These are phyloP conservation scores for Salmo trutta DNA, from an alignment of 2,797 vertebrate genomes.

Conservation along the genomic window DNA sequence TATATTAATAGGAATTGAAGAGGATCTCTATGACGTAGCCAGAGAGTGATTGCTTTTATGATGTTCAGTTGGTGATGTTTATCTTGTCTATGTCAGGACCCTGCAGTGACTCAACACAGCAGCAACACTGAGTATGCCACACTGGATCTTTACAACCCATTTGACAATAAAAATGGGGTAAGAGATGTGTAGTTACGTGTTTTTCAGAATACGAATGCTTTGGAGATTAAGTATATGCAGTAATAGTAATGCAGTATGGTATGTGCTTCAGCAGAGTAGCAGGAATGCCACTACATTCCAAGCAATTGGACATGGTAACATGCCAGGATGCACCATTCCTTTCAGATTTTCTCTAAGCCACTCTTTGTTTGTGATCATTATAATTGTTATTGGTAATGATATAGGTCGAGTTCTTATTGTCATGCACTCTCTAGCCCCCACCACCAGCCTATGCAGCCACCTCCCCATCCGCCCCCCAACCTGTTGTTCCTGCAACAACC, in stretches of 20 bases:
- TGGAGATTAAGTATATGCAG: background rate
- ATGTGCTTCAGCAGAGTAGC: background rate
- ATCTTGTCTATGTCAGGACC: constrained; percentile 75
- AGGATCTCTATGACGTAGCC: background rate
- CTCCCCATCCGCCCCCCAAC: constrained; percentile 53
- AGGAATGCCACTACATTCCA: constrained; percentile 14
- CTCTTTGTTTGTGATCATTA: background rate
- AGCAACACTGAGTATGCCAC: constrained; percentile 83
- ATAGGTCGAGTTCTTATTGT: background rate
- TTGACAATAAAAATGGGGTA: constrained; percentile 81
- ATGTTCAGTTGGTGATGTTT: constrained; percentile 2
- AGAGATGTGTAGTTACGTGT: constrained; percentile 32
- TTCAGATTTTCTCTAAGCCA: background rate
- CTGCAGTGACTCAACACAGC: constrained; percentile 84
- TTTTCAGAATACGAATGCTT: background rate
- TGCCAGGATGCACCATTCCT: background rate
- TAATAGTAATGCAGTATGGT: background rate
- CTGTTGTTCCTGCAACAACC: constrained; percentile 63
- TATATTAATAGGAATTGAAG: background rate
- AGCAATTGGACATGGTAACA: background rate
- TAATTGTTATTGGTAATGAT: background rate
- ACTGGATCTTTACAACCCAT: constrained; percentile 93
- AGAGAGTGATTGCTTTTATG: background rate
- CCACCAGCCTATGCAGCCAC: constrained; percentile 76
- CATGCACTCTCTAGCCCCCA: constrained; percentile 55